These are phyloP conservation scores for Amazona vittata DNA, from an alignment of 2,113 vertebrate species.

Conservation along the genomic window DNA sequence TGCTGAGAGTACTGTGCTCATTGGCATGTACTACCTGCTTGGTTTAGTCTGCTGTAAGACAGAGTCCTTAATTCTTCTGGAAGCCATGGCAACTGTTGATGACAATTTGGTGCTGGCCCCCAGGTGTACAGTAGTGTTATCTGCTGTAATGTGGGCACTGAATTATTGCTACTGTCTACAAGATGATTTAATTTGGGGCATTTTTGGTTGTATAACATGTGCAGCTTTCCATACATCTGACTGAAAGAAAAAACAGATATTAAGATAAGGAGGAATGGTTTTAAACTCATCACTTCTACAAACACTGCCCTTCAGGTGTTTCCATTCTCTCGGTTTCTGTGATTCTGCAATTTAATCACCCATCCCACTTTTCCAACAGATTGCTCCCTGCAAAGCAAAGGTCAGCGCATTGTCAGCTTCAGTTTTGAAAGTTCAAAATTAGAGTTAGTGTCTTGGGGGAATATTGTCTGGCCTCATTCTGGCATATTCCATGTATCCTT, in stretches of 20 bases:
- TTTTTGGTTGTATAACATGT: background rate
- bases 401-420: background rate
- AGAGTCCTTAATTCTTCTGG: background rate
- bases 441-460: background rate
- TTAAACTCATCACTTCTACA: background rate
- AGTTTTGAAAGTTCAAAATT: background rate
- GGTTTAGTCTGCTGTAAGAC: background rate
- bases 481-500: accelerated
- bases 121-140: background rate
- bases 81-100: background rate
- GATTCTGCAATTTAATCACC: background rate
- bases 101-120: background rate
- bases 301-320: background rate
- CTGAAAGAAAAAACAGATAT: background rate
- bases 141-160: background rate
- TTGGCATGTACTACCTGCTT: background rate
- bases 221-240: background rate
- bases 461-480: background rate
- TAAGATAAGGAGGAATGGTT: background rate
- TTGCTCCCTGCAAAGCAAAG: background rate
- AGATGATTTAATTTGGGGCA: background rate
- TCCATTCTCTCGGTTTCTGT: background rate
- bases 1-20: background rate
- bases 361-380: background rate
- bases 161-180: background rate